Percentiles rank a stretch among this genome's conserved stretches.
phyloP scores from a whole-genome alignment of 2,113 vertebrate genomes.

The Nibea coibor region DNA sequence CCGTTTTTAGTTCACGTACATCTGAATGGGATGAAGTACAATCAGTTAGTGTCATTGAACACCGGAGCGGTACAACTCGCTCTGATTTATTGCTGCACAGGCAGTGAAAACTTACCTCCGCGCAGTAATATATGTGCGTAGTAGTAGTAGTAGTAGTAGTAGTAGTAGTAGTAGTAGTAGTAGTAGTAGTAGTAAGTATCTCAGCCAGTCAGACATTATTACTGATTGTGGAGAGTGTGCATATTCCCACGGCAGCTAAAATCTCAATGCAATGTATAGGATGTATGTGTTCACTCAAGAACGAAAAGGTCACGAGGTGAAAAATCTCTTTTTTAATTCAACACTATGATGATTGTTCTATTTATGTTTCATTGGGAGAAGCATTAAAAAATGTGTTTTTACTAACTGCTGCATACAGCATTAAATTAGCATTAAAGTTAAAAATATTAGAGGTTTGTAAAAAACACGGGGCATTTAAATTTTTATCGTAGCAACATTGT shows the following conservation, averaged over 20 bases:
- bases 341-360: background rate
- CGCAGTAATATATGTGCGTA: background rate
- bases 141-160: no score
- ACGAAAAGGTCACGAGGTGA: constrained; percentile 14
- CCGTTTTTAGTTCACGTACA: constrained; percentile 10
- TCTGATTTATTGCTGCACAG: background rate
- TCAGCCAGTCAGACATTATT: background rate
- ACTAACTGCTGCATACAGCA: background rate
- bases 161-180: no score
- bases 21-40: background rate
- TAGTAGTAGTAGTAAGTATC: no score
- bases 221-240: background rate
- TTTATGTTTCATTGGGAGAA: background rate
- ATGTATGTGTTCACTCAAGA: background rate
- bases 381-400: background rate
- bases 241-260: constrained; percentile 40
- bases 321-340: constrained; percentile 7
- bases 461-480: constrained; percentile 5
- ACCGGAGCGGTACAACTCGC: background rate
- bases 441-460: background rate
- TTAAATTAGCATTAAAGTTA: background rate
- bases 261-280: background rate
- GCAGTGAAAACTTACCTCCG: background rate
- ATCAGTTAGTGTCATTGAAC: background rate
- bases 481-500: background rate